Percentiles rank a stretch among this genome's conserved stretches.
These are phyloP conservation scores for Montipora capricornis DNA, from an alignment of 64 coral and sea anemone genomes.

Conservation along the genomic window DNA sequence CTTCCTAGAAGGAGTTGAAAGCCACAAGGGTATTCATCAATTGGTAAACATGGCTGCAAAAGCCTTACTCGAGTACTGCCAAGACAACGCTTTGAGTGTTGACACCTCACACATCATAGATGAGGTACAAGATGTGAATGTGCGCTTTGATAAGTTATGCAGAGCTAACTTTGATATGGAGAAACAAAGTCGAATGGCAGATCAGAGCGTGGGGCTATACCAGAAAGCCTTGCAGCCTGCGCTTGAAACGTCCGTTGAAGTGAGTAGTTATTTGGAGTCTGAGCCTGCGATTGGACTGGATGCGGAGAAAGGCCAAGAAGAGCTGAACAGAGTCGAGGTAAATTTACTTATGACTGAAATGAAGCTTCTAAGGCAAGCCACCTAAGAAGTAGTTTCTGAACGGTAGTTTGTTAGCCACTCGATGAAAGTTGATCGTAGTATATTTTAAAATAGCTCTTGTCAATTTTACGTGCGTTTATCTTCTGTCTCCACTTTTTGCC, in stretches of 20 bases:
- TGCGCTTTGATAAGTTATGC: constrained; percentile 76
- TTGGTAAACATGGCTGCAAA: constrained; percentile 56
- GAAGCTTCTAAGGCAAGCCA: background rate
- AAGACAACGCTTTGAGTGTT: constrained; percentile 57
- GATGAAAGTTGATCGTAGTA: too few relatives aligned
- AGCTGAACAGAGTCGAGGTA: constrained; percentile 75
- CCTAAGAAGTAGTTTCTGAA: background rate
- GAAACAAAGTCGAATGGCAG: constrained; percentile 70
- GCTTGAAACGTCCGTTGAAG: constrained; percentile 56
- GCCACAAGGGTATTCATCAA: constrained; percentile 52
- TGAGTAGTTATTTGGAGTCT: constrained; percentile 78
- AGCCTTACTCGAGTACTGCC: constrained; percentile 62
- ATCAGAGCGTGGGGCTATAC: constrained; percentile 81
- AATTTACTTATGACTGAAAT: background rate
- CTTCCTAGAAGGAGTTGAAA: constrained; percentile 54
- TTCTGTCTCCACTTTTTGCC: too few relatives aligned
- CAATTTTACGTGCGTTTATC: too few relatives aligned
- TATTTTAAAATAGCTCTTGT: too few relatives aligned
- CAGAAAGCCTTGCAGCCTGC: constrained; percentile 83
- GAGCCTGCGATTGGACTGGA: constrained; percentile 84
- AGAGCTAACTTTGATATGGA: constrained; percentile 82
- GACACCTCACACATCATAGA: constrained; percentile 77
- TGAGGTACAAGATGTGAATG: constrained; percentile 72
- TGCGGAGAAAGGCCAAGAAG: constrained; percentile 83
- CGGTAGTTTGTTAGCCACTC: background rate